phyloP scores from a whole-genome alignment of 1,140 invertebrate genomes.

The Hyles vespertilio region DNA sequence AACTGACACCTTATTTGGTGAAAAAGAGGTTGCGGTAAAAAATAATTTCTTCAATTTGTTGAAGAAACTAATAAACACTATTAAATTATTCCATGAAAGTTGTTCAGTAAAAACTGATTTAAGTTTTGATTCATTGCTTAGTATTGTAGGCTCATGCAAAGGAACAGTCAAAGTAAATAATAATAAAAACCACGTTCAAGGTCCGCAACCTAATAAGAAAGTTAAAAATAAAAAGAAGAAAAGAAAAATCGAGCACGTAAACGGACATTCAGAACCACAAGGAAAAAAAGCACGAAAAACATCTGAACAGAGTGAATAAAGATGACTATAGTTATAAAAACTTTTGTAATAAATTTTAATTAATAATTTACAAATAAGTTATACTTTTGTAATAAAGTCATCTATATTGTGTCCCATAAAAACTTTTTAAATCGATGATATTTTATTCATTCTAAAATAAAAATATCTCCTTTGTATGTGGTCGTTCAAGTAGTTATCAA shows the following conservation, averaged over 20 bases:
- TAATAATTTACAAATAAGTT: too few species aligned
- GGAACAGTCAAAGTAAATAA: slow-evolving; percentile 25
- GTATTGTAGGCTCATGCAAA: slow-evolving; percentile 41
- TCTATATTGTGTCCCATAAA: too few species aligned
- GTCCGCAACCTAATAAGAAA: slow-evolving; percentile 20
- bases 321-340: not conserved
- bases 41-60: slow-evolving; percentile 51
- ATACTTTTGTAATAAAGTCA: too few species aligned
- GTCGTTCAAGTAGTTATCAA: too few species aligned
- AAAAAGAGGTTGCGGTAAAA: slow-evolving; percentile 47
- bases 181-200: slow-evolving; percentile 9
- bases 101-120: slow-evolving; percentile 44
- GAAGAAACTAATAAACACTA: slow-evolving; percentile 57
- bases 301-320: slow-evolving; percentile 20
- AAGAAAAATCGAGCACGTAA: slow-evolving; percentile 38
- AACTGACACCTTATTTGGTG: slow-evolving; percentile 26
- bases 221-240: slow-evolving; percentile 55
- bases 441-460: not conserved
- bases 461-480: not conserved
- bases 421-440: too few species aligned
- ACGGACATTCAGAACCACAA: slow-evolving; percentile 36
- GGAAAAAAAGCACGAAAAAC: slow-evolving; percentile 36
- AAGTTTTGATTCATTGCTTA: slow-evolving; percentile 44
- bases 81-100: slow-evolving; percentile 55
- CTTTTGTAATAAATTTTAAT: not conserved